Evolutionary conservation across 2,797 vertebrate genomes (phyloP), one percentile per base, ranked within the genome.

Genomic region (Leptoclinus maculatus): DNA sequence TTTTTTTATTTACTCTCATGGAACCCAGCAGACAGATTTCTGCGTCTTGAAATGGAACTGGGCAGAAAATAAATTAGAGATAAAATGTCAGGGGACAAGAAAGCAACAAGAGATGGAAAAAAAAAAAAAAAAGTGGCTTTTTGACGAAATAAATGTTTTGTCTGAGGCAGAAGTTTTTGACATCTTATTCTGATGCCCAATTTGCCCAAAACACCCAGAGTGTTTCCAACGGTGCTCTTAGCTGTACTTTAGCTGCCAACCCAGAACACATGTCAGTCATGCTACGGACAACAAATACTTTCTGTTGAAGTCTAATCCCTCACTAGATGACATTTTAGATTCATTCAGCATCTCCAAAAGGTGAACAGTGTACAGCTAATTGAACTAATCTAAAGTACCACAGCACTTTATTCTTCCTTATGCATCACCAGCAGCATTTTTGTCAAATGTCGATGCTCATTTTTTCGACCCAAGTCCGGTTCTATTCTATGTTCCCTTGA

Each of bases 1-100:
- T 66, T 63, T 59, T 49, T 63, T 79, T 77, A 82, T 91, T 88
- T 89, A 85, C 75, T 82, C 47, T 66, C 56, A 78, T 74, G 59
- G 43, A 85, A 66, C 63, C 80, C 60, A 82, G 57, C 64, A 81
- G 79, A 84, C 71, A 76, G 9, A 70, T 43, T 82, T 84, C 1
- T 59, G 45, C 34, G 80, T 83, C 2, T 63, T 71, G 34, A 84
- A 81, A 82, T 71, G 65, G 49, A 89, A 72, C 82, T 34, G 27
- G 57, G 34, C 43, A 59, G 59, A 65, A 19, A 43, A n/a, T 1
- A 70, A 76, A 66, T 69, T 7, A 64, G 11, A 23, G 34, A 8
- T 4, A 57, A 16, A 45, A 41, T n/a, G 9, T 21, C 34, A 64
- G 25, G 45, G 36, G 45, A 19, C 23, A 11, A 71, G 41, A 64